These are phyloP conservation scores for Sebastes flavidus DNA, from an alignment of 2,797 vertebrate genomes.

Conservation along the genomic window DNA sequence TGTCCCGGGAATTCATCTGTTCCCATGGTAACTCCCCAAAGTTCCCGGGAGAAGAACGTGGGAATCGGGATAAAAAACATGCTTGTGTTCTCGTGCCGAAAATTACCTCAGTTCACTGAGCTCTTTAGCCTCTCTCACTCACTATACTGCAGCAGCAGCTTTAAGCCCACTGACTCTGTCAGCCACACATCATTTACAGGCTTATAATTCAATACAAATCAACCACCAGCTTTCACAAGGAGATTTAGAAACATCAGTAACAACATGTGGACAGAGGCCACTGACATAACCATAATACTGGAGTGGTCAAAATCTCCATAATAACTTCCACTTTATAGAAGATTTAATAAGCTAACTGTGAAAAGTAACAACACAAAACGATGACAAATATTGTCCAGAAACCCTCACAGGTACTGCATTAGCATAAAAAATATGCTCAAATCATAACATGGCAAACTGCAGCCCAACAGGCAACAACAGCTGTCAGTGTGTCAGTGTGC, in stretches of 20 bases:
- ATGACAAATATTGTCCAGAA: too few relatives aligned
- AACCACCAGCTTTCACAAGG: conserved; percentile 9
- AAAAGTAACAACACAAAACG: too few relatives aligned
- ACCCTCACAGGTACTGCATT: too few relatives aligned
- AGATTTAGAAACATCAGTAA: conserved; percentile 17
- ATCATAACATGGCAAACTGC: too few relatives aligned
- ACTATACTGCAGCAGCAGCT: conserved; percentile 2
- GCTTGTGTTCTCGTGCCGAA: conserved; percentile 56
- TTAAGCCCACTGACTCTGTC: conserved; percentile 2
- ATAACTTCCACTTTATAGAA: neutral
- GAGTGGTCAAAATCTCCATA: neutral
- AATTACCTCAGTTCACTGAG: conserved; percentile 34
- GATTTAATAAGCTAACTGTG: neutral
- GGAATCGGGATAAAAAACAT: conserved; percentile 71
- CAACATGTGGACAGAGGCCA: conserved; percentile 2
- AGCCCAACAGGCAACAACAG: too few relatives aligned
- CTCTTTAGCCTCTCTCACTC: conserved; percentile 1
- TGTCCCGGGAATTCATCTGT: conserved; percentile 78
- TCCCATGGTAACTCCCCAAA: conserved; percentile 76
- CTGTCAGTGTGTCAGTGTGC: too few relatives aligned
- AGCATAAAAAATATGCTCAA: too few relatives aligned
- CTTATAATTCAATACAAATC: conserved; percentile 26
- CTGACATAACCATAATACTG: conserved; percentile 3
- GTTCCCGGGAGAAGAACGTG: conserved; percentile 75
- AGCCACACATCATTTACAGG: conserved; percentile 21